Base-by-base conservation (phyloP, 2,113 vertebrate species). In the Apodemus sylvaticus region DNA sequence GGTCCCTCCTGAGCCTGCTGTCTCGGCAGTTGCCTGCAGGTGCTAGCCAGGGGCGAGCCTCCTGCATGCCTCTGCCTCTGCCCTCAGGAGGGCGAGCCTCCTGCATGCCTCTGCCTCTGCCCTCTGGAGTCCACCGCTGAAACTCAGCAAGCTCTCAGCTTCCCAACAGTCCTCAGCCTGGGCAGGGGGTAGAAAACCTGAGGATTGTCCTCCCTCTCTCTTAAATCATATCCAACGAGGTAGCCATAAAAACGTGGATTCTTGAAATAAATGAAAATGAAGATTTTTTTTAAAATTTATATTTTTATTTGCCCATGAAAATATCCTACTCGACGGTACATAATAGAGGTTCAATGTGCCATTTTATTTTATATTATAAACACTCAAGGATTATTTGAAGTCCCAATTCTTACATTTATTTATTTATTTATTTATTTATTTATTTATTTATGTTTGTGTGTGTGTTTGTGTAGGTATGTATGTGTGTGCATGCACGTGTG, bases 71-170 rank as follows among this genome's bases (percentile, higher is more conserved):
- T 48, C 45, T 48, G 45, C 45, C 45, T 7, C 45, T 3, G 20
- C 20, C 51, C 26, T 70, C 9, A 10, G 5, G 36, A 7, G 26
- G 34, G 64, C 39, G 17, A 7, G 45, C 34, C 48, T n/a, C 36
- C 48, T 58, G 66, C 14, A 10, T 20, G 45, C 7, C 4, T 48
- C 45, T 48, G 45, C 4, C 45, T 7, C 45, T 3, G 20, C 20
- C 51, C 26, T 70, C 9, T 5, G 5, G 36, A 7, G 26, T 0
- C 20, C 10, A 22, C 3, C 1, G 36, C 62, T 53, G 36, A 4
- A 39, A 14, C 68, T n/a, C 34, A 53, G 31, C 26, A 13, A n/a
- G 26, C 16, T 19, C 8, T 8, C n/a, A 36, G 17, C 19, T 42
- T 45, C 79, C 48, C 19, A 7, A 1, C 17, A n/a, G 14, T 24